These are phyloP conservation scores for Cebus imitator DNA, from an alignment of 2,113 vertebrate genomes.

Conservation along the genomic window DNA sequence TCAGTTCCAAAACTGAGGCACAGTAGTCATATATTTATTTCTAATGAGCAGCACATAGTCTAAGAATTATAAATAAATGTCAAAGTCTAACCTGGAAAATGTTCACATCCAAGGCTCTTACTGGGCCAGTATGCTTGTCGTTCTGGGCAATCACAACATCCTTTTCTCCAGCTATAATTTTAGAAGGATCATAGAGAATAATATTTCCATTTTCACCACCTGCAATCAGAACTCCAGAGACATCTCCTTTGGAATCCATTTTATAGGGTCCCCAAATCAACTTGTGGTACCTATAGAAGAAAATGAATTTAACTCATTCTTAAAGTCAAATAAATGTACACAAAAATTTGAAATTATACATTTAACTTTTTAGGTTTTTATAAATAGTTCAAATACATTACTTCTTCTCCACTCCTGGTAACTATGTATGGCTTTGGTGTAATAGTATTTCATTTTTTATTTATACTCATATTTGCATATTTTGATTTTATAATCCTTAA, in stretches of 20 bases:
- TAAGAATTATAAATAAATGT: conserved; percentile 17
- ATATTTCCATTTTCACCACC: conserved; percentile 96
- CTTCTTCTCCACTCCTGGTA: background rate
- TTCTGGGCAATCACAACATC: conserved; percentile 94
- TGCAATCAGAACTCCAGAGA: conserved; percentile 93
- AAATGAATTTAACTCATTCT: background rate
- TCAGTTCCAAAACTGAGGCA: background rate
- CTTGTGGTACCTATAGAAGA: conserved; percentile 93
- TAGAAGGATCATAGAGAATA: conserved; percentile 94
- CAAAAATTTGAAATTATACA: background rate
- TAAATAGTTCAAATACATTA: background rate
- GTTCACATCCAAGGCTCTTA: conserved; percentile 95
- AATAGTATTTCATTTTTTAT: conserved; percentile 10
- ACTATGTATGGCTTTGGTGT: background rate
- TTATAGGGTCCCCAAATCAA: conserved; percentile 94
- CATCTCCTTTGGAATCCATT: conserved; percentile 80
- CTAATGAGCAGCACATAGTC: background rate
- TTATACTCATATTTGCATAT: background rate
- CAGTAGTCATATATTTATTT: background rate
- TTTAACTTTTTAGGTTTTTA: background rate
- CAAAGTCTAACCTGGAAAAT: conserved; percentile 91
- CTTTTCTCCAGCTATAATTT: conserved; percentile 90
- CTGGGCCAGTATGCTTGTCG: conserved; percentile 93
- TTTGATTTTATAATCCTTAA: background rate
- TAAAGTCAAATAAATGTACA: conserved; percentile 7